A percentile compares a stretch with the other conserved stretches of the same genome.
Conservation (phyloP, 1,140 invertebrate genomes). For the Lutraria rhynchaena region DNA sequence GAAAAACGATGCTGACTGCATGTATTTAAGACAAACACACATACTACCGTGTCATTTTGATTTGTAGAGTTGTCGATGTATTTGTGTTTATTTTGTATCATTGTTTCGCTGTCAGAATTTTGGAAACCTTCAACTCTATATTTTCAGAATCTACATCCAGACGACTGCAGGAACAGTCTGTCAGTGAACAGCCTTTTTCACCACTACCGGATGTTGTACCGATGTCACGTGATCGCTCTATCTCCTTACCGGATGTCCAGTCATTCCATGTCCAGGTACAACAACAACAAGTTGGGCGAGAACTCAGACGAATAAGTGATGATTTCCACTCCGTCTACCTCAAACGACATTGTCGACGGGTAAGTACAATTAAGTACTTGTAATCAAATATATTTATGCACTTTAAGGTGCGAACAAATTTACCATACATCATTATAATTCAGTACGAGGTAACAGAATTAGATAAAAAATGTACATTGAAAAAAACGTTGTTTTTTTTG, state of each 20-base stretch:
- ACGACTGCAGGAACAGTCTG: constrained; percentile 13
- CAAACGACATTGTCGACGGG: constrained; percentile 15
- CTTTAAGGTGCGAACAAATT: too few species aligned
- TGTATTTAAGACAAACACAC: too few species aligned
- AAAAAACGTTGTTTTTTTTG: too few species aligned
- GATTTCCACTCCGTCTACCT: constrained; percentile 45
- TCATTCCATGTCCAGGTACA: constrained; percentile 34
- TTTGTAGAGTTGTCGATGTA: not conserved
- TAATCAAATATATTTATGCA: too few species aligned
- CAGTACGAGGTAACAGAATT: too few species aligned
- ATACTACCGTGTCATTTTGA: not conserved
- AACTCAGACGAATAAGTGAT: constrained; percentile 52
- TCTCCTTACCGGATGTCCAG: constrained; percentile 48
- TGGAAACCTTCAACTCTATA: too few species aligned
- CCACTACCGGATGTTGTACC: constrained; percentile 57
- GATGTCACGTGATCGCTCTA: constrained; percentile 50
- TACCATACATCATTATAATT: too few species aligned
- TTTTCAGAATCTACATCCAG: not conserved
- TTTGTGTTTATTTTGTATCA: not conserved
- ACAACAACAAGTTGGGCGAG: constrained; percentile 43
- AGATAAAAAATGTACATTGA: too few species aligned
- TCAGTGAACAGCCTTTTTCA: not conserved
- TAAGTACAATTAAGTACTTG: too few species aligned
- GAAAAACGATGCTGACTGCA: too few species aligned
- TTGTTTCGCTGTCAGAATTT: too few species aligned